Conservation (phyloP, 2,113 vertebrate species). For the Ranitomeya variabilis region DNA sequence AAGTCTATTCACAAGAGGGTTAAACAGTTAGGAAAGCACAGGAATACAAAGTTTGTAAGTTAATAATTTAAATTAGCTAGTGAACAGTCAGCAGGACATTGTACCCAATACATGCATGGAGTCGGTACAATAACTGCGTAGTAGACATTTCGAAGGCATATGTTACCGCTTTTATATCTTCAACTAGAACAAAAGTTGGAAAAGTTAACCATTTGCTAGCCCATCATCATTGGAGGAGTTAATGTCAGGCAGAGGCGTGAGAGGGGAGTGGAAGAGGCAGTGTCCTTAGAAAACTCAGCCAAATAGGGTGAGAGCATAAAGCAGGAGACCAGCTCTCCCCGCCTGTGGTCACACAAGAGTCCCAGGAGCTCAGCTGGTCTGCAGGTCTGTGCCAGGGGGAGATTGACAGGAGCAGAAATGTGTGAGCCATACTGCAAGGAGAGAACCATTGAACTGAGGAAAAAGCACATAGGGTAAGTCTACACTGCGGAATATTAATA, state of each 20-base stretch:
- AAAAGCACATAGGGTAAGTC: constrained; percentile 86
- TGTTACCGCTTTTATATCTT: background rate
- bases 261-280: constrained; percentile 40
- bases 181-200: background rate
- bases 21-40: background rate
- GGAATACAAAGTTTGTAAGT: background rate
- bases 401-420: constrained; percentile 59
- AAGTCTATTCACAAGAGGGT: background rate
- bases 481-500: background rate
- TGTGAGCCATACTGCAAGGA: constrained; percentile 77
- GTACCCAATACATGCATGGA: background rate
- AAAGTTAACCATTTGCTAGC: constrained; percentile 29
- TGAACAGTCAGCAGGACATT: background rate
- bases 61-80: background rate
- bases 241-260: constrained; percentile 36
- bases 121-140: background rate
- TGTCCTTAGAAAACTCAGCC: constrained; percentile 41
- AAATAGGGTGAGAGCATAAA: constrained; percentile 46
- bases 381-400: background rate
- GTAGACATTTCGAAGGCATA: background rate
- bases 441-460: constrained; percentile 83
- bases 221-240: background rate
- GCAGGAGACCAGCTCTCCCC: constrained; percentile 11
- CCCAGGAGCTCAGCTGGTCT: constrained; percentile 2
- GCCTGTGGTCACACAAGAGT: background rate